Evolutionary conservation across 2,797 vertebrate genomes (phyloP).

Genomic region (Delichon dasypus): DNA sequence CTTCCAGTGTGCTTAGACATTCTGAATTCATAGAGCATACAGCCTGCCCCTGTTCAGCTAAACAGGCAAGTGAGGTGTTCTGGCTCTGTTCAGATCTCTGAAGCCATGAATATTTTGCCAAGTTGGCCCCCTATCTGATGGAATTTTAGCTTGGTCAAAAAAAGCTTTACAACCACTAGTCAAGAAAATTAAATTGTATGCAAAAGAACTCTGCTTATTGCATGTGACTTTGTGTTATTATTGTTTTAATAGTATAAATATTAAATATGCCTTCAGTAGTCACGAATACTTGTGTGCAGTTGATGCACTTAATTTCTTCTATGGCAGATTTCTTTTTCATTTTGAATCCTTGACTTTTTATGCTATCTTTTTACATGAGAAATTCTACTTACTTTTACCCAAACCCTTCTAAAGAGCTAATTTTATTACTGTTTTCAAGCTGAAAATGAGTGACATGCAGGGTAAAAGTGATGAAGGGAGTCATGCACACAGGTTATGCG

Average conservation of each 20-base stretch:
- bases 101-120: not conserved
- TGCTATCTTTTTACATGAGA: not conserved
- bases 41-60: not conserved
- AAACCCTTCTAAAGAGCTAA: not conserved
- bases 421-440: not conserved
- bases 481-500: accelerated
- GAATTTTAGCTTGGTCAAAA: not conserved
- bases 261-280: not conserved
- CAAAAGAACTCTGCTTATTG: not conserved
- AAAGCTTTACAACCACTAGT: not conserved
- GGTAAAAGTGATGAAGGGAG: not conserved
- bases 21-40: not conserved
- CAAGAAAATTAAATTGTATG: not conserved
- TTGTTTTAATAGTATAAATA: not conserved
- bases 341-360: not conserved
- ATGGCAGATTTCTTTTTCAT: not conserved
- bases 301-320: not conserved
- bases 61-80: not conserved
- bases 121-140: not conserved
- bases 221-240: not conserved
- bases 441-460: not conserved
- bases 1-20: not conserved
- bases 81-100: not conserved
- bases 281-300: not conserved
- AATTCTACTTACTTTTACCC: not conserved